Percentiles rank a stretch among this genome's conserved stretches.
Conservation (phyloP, 2,113 vertebrate genomes). For the Hipposideros armiger region DNA sequence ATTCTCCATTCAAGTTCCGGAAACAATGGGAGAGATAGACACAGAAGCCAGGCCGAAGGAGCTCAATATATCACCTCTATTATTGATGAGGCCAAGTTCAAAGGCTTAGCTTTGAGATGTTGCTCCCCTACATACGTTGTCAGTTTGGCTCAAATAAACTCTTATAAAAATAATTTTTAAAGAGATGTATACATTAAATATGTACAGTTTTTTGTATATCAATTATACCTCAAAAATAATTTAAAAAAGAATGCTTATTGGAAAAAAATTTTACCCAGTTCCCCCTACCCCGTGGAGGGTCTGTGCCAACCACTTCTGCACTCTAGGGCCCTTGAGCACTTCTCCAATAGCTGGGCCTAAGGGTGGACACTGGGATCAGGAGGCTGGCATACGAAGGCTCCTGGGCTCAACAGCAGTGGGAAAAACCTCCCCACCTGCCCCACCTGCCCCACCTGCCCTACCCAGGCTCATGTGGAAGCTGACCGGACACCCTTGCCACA, state of each 20-base stretch:
- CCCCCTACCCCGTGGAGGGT: background rate
- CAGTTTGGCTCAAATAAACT: too few relatives aligned
- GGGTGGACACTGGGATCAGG: background rate
- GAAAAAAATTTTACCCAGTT: background rate
- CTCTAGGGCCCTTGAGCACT: background rate
- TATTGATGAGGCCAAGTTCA: background rate
- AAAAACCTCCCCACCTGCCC: background rate
- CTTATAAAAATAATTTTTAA: too few relatives aligned
- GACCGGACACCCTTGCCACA: background rate
- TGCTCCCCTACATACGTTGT: too few relatives aligned
- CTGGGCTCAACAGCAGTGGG: background rate
- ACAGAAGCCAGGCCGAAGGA: background rate
- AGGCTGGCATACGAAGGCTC: background rate
- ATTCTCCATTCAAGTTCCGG: slow-evolving; percentile 27
- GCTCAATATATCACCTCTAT: background rate
- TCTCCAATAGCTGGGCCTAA: too few relatives aligned
- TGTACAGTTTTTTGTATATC: background rate
- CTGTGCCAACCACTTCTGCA: background rate
- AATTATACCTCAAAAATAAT: background rate
- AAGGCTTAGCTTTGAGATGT: background rate
- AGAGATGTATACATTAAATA: background rate
- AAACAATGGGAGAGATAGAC: background rate
- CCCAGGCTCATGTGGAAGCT: background rate
- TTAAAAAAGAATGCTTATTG: background rate
- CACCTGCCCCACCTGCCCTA: fast-evolving